phyloP scores from a whole-genome alignment of 2,113 vertebrate species.

The Python bivittatus region DNA sequence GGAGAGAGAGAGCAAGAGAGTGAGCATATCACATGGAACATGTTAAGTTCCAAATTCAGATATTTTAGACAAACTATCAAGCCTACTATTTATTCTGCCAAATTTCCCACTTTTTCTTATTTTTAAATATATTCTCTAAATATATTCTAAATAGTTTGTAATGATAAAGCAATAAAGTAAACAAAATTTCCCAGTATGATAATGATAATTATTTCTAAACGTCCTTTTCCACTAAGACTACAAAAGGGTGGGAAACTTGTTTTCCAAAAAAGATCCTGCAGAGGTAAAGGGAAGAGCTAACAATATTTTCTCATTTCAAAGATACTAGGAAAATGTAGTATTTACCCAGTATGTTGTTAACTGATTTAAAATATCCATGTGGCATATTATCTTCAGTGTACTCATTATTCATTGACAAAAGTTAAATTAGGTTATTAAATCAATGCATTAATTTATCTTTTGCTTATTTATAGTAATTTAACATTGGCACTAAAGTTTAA shows the following conservation, averaged over 20 bases:
- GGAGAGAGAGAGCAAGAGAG: background rate
- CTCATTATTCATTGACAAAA: background rate
- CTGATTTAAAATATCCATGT: slow-evolving; percentile 12
- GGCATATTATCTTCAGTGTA: background rate
- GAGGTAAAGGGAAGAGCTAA: background rate
- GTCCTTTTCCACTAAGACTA: background rate
- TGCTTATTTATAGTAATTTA: background rate
- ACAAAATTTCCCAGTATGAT: slow-evolving; percentile 11
- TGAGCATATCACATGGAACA: background rate
- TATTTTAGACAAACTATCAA: slow-evolving; percentile 7
- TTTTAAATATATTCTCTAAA: slow-evolving; percentile 28
- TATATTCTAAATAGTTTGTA: background rate
- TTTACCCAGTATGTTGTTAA: slow-evolving; percentile 7
- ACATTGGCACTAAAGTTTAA: background rate
- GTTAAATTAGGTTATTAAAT: background rate
- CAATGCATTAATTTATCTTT: background rate
- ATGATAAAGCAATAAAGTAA: slow-evolving; percentile 8
- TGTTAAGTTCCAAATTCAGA: background rate
- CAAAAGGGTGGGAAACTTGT: background rate
- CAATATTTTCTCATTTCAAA: slow-evolving; percentile 9
- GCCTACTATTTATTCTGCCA: background rate
- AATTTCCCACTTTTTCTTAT: background rate
- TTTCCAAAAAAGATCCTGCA: slow-evolving; percentile 19
- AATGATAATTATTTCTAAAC: background rate
- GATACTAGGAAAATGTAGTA: slow-evolving; percentile 1